Conservation (phyloP, 2,797 vertebrate species). For the Hippopotamyrus pictus region DNA sequence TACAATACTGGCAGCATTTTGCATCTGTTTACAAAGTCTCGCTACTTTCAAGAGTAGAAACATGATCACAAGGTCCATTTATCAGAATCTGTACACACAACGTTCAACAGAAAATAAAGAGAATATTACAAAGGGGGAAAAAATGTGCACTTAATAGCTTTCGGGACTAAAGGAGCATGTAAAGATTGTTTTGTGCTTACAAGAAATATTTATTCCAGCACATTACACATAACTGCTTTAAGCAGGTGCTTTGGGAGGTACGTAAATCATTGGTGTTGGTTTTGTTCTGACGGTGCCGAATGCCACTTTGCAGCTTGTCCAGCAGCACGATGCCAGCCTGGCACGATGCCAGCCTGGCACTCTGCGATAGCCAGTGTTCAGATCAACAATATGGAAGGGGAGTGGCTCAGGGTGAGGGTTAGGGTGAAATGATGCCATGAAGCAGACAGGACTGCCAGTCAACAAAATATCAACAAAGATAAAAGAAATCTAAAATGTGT, state of each 20-base stretch:
- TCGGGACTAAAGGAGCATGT: neutral
- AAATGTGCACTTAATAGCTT: neutral
- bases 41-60: neutral
- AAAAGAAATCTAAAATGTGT: neutral
- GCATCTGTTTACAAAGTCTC: neutral
- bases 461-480: neutral
- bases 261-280: neutral
- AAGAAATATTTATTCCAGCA: slow-evolving; percentile 6
- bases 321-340: neutral
- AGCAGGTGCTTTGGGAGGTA: neutral
- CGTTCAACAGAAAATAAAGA: neutral
- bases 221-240: neutral
- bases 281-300: neutral
- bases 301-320: neutral
- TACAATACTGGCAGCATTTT: neutral
- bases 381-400: neutral
- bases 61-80: neutral
- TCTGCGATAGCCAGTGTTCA: neutral
- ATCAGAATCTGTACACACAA: neutral
- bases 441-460: neutral
- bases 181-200: slow-evolving; percentile 4
- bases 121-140: neutral
- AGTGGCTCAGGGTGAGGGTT: neutral
- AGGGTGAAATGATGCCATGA: neutral
- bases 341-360: neutral